These are phyloP conservation scores for Gisinianus flammeolus DNA, from an alignment of 2,888 invertebrate genomes.

Conservation along the genomic window DNA sequence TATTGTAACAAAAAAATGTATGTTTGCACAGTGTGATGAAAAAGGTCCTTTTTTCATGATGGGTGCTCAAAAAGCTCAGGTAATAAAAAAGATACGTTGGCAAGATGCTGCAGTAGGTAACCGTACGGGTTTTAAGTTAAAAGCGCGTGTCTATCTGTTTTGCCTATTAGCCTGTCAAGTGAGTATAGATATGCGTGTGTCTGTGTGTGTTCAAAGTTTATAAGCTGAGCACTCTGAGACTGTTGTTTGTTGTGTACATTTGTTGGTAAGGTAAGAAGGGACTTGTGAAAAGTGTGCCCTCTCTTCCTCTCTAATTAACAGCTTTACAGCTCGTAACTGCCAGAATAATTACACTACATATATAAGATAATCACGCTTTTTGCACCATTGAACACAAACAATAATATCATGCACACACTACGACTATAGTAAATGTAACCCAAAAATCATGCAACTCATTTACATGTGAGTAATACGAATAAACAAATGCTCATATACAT, in stretches of 20 bases:
- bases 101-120: no score
- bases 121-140: no score
- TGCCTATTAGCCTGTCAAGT: no score
- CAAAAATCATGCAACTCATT: neutral
- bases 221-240: neutral
- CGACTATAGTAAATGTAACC: neutral
- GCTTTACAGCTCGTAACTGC: conserved; percentile 23
- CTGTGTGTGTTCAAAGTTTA: neutral
- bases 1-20: no score
- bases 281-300: conserved; percentile 4
- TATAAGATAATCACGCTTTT: conserved; percentile 20
- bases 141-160: no score
- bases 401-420: conserved; percentile 4
- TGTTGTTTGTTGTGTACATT: no score
- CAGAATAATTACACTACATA: conserved; percentile 13
- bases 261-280: no score
- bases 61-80: no score
- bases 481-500: neutral
- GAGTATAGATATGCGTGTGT: neutral
- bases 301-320: conserved; percentile 19
- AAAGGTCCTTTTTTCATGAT: no score
- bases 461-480: neutral
- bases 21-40: no score
- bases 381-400: conserved; percentile 20
- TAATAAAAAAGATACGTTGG: no score